These are phyloP conservation scores for Ophion costatus DNA, from an alignment of 2,888 invertebrate species.

Conservation along the genomic window DNA sequence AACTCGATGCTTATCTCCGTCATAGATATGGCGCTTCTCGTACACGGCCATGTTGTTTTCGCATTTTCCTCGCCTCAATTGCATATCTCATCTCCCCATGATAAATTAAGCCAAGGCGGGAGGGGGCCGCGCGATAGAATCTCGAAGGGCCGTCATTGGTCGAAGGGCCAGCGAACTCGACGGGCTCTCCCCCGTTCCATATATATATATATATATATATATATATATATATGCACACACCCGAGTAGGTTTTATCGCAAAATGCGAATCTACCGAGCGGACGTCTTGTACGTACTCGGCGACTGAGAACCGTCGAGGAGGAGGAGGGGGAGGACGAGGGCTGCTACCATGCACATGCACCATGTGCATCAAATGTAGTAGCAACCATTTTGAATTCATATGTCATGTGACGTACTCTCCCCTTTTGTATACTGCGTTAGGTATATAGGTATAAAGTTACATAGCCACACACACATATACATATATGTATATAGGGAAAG, in stretches of 20 bases:
- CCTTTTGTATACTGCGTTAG: slow-evolving; percentile 17
- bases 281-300: slow-evolving; percentile 60
- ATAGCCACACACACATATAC: not conserved
- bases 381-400: slow-evolving; percentile 80
- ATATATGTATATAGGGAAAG: no score
- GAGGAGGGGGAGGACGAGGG: slow-evolving; percentile 38
- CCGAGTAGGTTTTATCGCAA: slow-evolving; percentile 68
- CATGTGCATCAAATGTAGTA: slow-evolving; percentile 68
- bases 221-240: slow-evolving; percentile 26
- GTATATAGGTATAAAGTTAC: slow-evolving; percentile 38
- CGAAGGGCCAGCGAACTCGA: slow-evolving; percentile 61
- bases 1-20: slow-evolving; percentile 1
- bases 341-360: slow-evolving; percentile 63
- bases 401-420: slow-evolving; percentile 63
- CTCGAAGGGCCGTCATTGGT: slow-evolving; percentile 74
- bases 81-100: slow-evolving; percentile 40
- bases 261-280: slow-evolving; percentile 75
- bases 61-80: slow-evolving; percentile 52
- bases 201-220: not conserved
- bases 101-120: slow-evolving; percentile 62
- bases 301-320: slow-evolving; percentile 62
- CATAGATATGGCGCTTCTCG: slow-evolving; percentile 14
- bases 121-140: slow-evolving; percentile 66
- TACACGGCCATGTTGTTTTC: slow-evolving; percentile 49
- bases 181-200: slow-evolving; percentile 54